These are phyloP conservation scores for Rhinichthys osculus DNA, from an alignment of 2,797 vertebrate species.

Conservation along the genomic window DNA sequence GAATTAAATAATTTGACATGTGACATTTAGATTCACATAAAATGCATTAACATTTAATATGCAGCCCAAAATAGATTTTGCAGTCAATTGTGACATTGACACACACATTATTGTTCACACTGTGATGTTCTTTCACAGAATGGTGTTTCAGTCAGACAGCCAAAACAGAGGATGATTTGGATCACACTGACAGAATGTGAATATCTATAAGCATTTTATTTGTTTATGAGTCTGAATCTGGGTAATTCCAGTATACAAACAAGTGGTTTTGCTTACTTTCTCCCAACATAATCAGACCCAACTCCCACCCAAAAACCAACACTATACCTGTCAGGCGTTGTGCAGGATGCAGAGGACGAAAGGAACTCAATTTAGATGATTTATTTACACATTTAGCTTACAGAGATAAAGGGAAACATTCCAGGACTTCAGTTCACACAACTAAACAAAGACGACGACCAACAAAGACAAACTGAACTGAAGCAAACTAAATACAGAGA, in stretches of 20 bases:
- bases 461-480: too few species aligned
- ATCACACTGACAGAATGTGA: background rate
- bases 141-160: background rate
- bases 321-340: too few species aligned
- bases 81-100: background rate
- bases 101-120: too few species aligned
- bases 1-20: background rate
- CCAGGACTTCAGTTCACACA: too few species aligned
- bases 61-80: background rate
- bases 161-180: background rate
- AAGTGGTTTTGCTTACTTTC: conserved; percentile 9
- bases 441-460: too few species aligned
- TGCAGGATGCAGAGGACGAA: too few species aligned
- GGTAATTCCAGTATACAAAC: background rate
- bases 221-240: background rate
- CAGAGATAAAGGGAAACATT: too few species aligned
- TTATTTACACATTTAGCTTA: too few species aligned
- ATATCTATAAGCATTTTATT: background rate
- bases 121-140: background rate
- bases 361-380: too few species aligned
- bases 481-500: too few species aligned
- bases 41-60: background rate
- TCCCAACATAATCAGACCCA: background rate
- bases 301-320: background rate
- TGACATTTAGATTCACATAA: conserved; percentile 4